Evolutionary conservation across 2,888 invertebrate genomes (phyloP), one percentile per base, ranked within the genome.

Genomic region (Tigriopus californicus): DNA sequence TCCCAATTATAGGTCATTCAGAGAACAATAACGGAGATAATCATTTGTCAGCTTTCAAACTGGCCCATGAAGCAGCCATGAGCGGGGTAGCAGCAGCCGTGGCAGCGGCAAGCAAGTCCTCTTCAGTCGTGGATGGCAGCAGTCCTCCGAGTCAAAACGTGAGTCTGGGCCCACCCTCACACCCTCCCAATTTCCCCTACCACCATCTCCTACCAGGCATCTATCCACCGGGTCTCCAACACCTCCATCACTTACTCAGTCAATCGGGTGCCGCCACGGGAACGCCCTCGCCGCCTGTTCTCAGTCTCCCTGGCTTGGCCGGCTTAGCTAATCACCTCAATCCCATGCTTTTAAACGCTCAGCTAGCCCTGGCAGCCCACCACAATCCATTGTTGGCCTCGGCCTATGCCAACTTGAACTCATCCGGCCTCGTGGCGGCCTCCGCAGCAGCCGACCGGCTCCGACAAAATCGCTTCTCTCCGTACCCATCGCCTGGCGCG

Each of bases 391-490:
- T 52, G 6, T 24, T 52, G 15, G 47, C 47, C n/a, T 47, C 47
- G n/a, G 52, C 52, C 52, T 52, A 52, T 52, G 52, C 52, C 22
- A 33, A 33, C 22, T 33, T 52, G 52, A 25, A 52, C 33, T 24
- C 52, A 2, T 15, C 15, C 15, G 20, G 18, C 18, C 18, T 20
- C 15, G 46, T 46, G 46, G 46, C 15, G 5, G 18, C 46, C 46
- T 20, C 18, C 4, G 18, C 46, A 18, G 18, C 46, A 6, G 52
- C 62, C 11, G 64, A 64, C 22, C 60, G 64, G 24, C 62, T 64
- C 53, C 63, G 63, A 25, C 61, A 62, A 12, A 59, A 62, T 53
- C 63, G 64, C 46, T 64, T 64, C 53, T 63, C 64, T 13, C 63
- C 64, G 46, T 63, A 63, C 61, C 58, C 62, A 24, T 62, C 64